These are phyloP conservation scores for Limnephilus rhombicus DNA, from an alignment of 2,888 invertebrate species.

Conservation along the genomic window DNA sequence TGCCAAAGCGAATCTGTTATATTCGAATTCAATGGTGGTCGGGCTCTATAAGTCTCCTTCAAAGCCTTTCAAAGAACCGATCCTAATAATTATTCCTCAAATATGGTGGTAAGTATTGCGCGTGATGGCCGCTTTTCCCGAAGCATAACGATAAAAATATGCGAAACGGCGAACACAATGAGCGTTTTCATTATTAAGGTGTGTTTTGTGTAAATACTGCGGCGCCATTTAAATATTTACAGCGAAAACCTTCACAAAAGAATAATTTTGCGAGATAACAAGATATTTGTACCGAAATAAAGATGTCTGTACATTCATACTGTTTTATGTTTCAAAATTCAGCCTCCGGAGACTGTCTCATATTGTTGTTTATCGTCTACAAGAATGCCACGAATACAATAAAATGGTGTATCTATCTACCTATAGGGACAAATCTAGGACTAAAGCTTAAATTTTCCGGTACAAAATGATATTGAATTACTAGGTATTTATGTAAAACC, in stretches of 20 bases:
- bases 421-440: background rate
- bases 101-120: slow-evolving; percentile 12
- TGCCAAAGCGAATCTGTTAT: background rate
- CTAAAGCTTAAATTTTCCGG: background rate
- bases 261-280: slow-evolving; percentile 23
- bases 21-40: background rate
- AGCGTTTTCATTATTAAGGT: slow-evolving; percentile 3
- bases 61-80: slow-evolving; percentile 45
- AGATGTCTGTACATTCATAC: background rate
- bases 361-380: background rate
- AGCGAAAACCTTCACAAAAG: background rate
- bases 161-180: slow-evolving; percentile 38
- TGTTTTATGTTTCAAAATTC: background rate
- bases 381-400: background rate
- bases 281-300: slow-evolving; percentile 19
- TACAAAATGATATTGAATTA: background rate
- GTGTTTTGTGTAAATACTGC: slow-evolving; percentile 38
- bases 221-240: slow-evolving; percentile 40
- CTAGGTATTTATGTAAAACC: background rate
- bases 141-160: slow-evolving; percentile 35
- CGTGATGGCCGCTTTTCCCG: slow-evolving; percentile 21
- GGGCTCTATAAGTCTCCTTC: background rate
- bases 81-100: slow-evolving; percentile 46
- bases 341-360: background rate
- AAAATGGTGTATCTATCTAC: background rate